These are phyloP conservation scores for Varanus salvator DNA, from an alignment of 2,113 vertebrate genomes.

Conservation along the genomic window DNA sequence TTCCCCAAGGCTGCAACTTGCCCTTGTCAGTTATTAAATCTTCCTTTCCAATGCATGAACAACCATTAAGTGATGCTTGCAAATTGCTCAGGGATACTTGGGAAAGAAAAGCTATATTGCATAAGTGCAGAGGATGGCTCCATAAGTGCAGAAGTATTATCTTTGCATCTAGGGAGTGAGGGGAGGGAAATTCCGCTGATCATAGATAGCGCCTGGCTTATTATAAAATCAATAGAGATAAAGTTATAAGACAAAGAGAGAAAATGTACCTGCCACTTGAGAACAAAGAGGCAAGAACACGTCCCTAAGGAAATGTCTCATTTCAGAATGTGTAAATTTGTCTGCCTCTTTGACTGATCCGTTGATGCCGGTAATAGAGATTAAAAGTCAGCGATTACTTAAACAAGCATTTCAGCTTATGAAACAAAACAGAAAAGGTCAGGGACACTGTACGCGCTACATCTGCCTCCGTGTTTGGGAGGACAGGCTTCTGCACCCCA, in stretches of 20 bases:
- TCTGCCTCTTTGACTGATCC: conserved; percentile 51
- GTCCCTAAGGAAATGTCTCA: conserved; percentile 61
- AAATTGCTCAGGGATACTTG: conserved; percentile 58
- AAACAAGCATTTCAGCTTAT: conserved; percentile 56
- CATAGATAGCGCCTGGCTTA: conserved; percentile 67
- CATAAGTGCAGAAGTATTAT: conserved; percentile 62
- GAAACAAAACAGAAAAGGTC: conserved; percentile 30
- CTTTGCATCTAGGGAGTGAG: conserved; percentile 41
- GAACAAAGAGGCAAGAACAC: conserved; percentile 62
- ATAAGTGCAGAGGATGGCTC: conserved; percentile 67
- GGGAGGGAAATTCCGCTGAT: conserved; percentile 60
- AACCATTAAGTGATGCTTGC: conserved; percentile 60
- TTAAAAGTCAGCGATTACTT: conserved; percentile 68
- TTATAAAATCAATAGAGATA: conserved; percentile 76
- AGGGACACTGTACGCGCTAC: background rate
- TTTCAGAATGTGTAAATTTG: conserved; percentile 62
- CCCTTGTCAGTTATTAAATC: conserved; percentile 51
- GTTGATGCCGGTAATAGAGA: conserved; percentile 64
- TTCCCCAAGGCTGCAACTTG: conserved; percentile 53
- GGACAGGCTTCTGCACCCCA: background rate
- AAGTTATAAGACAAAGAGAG: conserved; percentile 65
- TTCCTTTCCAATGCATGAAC: conserved; percentile 60
- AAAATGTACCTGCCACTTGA: conserved; percentile 51
- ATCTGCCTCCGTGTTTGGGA: no score
- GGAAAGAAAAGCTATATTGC: conserved; percentile 44